Evolutionary conservation across 2,113 vertebrate species (phyloP), one percentile per base, ranked within the genome.

Genomic region (Muntiacus muntjak): DNA sequence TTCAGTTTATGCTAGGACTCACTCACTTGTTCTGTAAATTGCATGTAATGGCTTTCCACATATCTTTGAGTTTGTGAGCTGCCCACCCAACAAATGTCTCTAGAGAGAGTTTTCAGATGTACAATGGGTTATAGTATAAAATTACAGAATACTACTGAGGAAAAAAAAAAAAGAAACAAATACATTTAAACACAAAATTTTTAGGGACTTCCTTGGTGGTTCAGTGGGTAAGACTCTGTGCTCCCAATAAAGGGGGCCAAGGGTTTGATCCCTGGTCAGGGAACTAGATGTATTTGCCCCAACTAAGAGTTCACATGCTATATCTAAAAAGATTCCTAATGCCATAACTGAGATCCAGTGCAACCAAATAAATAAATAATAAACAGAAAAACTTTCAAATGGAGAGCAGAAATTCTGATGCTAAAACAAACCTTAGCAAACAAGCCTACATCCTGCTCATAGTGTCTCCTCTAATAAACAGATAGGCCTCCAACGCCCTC

Each of bases 381-480:
- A 90, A 94, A 97, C 89, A 21, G 14, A 45, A 81, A 95, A 50
- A 85, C 76, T 94, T 93, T 76, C 4, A 62, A 95, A 92, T 1
- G 4, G 14, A 21, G 11, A 87, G 11, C 55, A 74, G 36, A 13
- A 87, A 90, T 85, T 87, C 28, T 84, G 26, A 14, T 64, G n/a
- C 74, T 98, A 88, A 96, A 96, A 79, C 76, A 95, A 96, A 91
- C 52, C 79, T 95, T 74, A 58, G 45, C 60, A 89, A 95, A 87
- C 33, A 96, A 89, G n/a, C 36, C 26, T 57, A 19, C 19, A 52
- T 83, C 50, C 74, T 92, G 86, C 58, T 67, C 28, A 36, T 6
- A 36, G 57, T 36, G 6, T n/a, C 55, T 83, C 12, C 50, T n/a
- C 23, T 91, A 87, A 96, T 87, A 83, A 83, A 82, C 88, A 89